A percentile compares a stretch with the other conserved stretches of the same genome.
These are phyloP conservation scores for Notarius quadriscutis DNA, from an alignment of 2,113 vertebrate genomes.

Conservation along the genomic window DNA sequence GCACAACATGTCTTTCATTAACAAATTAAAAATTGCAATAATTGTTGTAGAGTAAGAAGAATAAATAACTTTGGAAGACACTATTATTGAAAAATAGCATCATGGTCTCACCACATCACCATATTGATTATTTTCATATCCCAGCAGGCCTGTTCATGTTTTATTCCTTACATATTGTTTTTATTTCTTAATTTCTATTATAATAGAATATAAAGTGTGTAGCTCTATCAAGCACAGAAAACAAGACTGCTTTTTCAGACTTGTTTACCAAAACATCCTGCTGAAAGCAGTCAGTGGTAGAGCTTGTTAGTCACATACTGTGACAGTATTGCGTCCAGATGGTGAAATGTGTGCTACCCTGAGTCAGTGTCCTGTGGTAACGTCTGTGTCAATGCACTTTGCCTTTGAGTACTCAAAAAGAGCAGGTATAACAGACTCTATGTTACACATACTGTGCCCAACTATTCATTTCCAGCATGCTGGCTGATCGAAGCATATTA, in stretches of 20 bases:
- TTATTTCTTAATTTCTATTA: background rate
- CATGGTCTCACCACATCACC: background rate
- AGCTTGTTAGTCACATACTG: constrained; percentile 30
- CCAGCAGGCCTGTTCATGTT: background rate
- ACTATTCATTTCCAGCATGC: background rate
- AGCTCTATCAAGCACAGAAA: background rate
- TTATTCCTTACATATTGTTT: background rate
- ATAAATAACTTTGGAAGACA: background rate
- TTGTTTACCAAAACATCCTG: constrained; percentile 1
- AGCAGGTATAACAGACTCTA: background rate
- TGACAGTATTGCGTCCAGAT: constrained; percentile 27
- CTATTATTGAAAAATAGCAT: background rate
- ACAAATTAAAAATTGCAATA: background rate
- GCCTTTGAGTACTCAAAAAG: background rate
- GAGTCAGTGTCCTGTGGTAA: background rate
- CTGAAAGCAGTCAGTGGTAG: background rate
- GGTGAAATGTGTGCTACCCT: constrained; percentile 10
- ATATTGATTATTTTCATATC: background rate
- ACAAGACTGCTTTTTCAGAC: background rate
- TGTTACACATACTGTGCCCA: background rate
- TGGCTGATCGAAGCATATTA: background rate
- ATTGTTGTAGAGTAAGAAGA: background rate
- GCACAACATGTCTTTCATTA: background rate
- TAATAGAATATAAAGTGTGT: background rate
- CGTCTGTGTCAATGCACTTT: constrained; percentile 14